These are phyloP conservation scores for Oscheius sp. DNA, from an alignment of 2,888 invertebrate genomes.

Conservation along the genomic window DNA sequence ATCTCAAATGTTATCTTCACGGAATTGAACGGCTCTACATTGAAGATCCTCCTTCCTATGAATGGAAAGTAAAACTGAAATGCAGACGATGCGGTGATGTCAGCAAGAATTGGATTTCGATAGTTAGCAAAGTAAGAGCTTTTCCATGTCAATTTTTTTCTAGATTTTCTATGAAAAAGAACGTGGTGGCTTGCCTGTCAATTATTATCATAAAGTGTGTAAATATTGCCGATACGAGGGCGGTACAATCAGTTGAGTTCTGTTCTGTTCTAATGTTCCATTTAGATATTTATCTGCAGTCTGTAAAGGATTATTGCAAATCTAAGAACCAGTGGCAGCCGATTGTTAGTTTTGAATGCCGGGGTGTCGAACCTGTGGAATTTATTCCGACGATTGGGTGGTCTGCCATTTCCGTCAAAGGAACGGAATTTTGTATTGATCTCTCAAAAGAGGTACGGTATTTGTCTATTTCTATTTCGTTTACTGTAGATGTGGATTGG, in stretches of 20 bases:
- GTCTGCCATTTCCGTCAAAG: background rate
- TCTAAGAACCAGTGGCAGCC: background rate
- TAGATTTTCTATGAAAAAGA: background rate
- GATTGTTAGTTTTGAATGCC: background rate
- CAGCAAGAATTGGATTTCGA: background rate
- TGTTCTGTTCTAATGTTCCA: background rate
- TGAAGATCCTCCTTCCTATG: background rate
- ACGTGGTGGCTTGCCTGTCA: background rate
- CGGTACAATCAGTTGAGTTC: background rate
- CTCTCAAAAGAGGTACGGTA: background rate
- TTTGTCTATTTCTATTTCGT: background rate
- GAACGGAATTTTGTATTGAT: background rate
- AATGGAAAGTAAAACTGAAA: background rate
- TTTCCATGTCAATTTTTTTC: background rate
- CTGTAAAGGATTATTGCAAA: background rate
- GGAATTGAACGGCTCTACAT: background rate
- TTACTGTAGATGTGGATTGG: background rate
- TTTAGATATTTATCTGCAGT: background rate
- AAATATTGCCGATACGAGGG: background rate
- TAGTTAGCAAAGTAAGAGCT: background rate
- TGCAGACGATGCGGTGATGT: background rate
- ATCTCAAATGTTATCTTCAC: background rate
- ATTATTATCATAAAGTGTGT: background rate
- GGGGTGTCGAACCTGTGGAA: background rate
- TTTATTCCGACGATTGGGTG: background rate